phyloP scores from a whole-genome alignment of 2,113 vertebrate species.

The Heterocephalus glaber region DNA sequence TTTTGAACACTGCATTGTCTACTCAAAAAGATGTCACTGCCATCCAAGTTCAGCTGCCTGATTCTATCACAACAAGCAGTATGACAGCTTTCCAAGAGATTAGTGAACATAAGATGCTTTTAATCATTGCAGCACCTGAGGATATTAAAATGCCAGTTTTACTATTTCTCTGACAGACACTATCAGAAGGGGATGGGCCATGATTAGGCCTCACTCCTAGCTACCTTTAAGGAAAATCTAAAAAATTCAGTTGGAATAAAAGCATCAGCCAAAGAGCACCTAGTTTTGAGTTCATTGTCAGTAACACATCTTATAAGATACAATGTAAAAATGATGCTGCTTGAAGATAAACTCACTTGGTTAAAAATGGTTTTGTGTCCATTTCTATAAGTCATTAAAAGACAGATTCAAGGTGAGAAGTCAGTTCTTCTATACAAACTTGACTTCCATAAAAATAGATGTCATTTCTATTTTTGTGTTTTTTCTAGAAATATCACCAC shows the following conservation, averaged over 20 bases:
- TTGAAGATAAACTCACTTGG: not conserved
- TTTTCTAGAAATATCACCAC: not conserved
- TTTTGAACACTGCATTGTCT: not conserved
- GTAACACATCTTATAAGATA: conserved; percentile 5
- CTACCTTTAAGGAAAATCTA: not conserved
- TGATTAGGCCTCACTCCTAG: not conserved
- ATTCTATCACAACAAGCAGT: conserved; percentile 8
- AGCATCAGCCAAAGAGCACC: not conserved
- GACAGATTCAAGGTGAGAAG: not conserved
- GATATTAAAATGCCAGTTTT: not conserved
- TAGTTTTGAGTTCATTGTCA: not conserved
- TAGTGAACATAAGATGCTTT: not conserved
- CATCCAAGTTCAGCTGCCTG: not conserved
- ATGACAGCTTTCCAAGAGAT: not conserved
- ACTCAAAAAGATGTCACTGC: not conserved
- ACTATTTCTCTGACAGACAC: not conserved
- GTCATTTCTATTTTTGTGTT: conserved; percentile 1
- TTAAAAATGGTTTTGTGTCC: conserved; percentile 10
- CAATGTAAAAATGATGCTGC: not conserved
- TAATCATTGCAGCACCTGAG: not conserved
- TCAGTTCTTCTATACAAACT: not conserved
- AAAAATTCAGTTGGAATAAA: conserved; percentile 3
- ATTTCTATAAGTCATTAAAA: conserved; percentile 9
- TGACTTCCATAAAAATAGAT: conserved; percentile 18
- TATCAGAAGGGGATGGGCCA: not conserved